These are phyloP conservation scores for Anastrepha ludens DNA, from an alignment of 1,140 invertebrate species.

Conservation along the genomic window DNA sequence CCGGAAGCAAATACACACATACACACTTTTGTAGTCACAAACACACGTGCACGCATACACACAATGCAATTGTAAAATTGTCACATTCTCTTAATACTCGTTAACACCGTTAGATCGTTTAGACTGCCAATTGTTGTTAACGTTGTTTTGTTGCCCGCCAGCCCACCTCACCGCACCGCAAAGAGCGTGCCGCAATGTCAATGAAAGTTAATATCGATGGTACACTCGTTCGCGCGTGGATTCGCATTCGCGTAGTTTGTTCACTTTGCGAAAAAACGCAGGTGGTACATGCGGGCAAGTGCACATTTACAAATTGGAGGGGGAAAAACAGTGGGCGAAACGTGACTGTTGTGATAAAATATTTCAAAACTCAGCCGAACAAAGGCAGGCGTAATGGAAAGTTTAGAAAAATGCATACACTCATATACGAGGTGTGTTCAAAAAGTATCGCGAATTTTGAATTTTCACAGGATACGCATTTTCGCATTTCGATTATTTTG, in stretches of 20 bases:
- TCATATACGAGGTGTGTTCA: no score
- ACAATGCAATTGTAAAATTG: neutral
- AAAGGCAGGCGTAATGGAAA: neutral
- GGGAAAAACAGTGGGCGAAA: neutral
- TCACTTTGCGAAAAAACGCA: conserved; percentile 22
- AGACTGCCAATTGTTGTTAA: conserved; percentile 19
- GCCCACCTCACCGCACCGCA: neutral
- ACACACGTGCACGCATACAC: neutral
- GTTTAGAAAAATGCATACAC: neutral
- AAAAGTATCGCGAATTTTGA: no score
- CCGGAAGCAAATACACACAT: neutral
- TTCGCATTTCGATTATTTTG: no score
- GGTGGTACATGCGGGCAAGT: neutral
- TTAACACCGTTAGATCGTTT: conserved; percentile 38
- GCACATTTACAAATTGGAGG: neutral
- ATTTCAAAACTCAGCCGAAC: neutral
- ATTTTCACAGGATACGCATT: no score
- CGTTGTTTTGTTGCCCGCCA: neutral
- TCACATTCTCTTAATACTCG: conserved; percentile 12
- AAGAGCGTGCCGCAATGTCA: neutral
- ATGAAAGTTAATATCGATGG: conserved; percentile 15
- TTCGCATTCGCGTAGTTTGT: neutral
- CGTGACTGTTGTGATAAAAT: conserved; percentile 13
- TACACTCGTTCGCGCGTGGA: neutral
- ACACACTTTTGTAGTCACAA: neutral